These are phyloP conservation scores for Holotrichia oblita DNA, from an alignment of 1,140 invertebrate species.

Conservation along the genomic window DNA sequence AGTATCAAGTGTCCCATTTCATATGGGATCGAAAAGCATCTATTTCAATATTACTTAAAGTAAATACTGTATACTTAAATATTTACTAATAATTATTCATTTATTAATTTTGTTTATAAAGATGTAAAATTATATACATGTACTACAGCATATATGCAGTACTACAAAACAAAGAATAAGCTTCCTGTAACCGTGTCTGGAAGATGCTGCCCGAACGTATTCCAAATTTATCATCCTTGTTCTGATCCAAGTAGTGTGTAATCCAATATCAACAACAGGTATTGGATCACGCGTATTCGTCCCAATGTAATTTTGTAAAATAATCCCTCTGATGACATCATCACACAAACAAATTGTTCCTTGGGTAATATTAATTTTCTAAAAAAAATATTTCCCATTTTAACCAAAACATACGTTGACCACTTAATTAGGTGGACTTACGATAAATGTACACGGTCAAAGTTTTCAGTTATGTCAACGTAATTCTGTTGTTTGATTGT, in stretches of 20 bases:
- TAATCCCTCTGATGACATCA: not conserved
- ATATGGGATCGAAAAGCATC: not conserved
- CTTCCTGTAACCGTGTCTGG: not conserved
- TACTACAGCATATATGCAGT: not conserved
- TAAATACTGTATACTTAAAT: no score
- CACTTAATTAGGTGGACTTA: no score
- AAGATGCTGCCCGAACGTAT: not conserved
- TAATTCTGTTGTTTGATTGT: no score
- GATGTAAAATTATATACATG: not conserved
- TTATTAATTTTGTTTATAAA: not conserved
- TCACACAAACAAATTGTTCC: not conserved
- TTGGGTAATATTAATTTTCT: not conserved
- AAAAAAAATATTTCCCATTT: not conserved
- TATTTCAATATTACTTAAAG: no score
- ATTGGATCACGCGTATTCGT: not conserved
- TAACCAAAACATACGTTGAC: no score
- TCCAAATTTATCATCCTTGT: not conserved
- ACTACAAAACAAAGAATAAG: not conserved
- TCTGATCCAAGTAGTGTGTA: conserved; percentile 3
- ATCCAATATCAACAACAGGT: not conserved
- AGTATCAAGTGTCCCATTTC: not conserved
- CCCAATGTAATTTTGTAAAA: not conserved
- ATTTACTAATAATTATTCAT: no score
- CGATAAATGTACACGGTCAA: no score
- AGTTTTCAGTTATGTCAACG: no score